Evolutionary conservation across 1,140 invertebrate species (phyloP).

Genomic region (Meloidogyne floridensis): DNA sequence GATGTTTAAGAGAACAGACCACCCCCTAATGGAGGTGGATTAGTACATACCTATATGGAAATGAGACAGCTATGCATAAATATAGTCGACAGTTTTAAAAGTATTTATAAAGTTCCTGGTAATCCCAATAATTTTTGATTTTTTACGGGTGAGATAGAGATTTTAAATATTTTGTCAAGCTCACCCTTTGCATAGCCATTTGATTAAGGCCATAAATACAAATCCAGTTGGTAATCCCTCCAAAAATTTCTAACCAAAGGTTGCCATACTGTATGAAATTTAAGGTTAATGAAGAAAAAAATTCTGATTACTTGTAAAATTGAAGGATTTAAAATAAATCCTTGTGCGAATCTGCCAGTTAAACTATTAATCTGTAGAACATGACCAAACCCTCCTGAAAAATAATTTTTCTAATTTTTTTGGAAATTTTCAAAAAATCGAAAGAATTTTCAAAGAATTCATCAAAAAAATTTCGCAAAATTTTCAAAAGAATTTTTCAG

Average conservation of each 20-base stretch:
- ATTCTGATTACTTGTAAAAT: constrained; percentile 42
- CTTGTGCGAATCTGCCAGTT: constrained; percentile 48
- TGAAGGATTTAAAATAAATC: constrained; percentile 40
- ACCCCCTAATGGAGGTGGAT: too few species aligned
- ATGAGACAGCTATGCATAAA: too few species aligned
- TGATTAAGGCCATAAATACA: constrained; percentile 59
- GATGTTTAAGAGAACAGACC: too few species aligned
- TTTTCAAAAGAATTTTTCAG: too few species aligned
- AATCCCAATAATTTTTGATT: too few species aligned
- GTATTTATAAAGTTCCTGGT: too few species aligned
- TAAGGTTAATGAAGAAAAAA: not conserved
- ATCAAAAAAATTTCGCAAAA: too few species aligned
- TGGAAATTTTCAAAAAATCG: too few species aligned
- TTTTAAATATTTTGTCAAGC: constrained; percentile 5
- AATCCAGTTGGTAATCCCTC: constrained; percentile 48
- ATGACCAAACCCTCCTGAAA: constrained; percentile 44
- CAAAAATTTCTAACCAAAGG: constrained; percentile 49
- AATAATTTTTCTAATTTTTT: not conserved
- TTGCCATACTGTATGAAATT: constrained; percentile 46
- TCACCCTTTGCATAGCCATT: constrained; percentile 52
- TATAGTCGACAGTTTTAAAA: too few species aligned
- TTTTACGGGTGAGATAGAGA: too few species aligned
- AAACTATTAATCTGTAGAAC: constrained; percentile 34
- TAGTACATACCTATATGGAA: too few species aligned
- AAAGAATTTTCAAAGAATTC: too few species aligned